phyloP scores from a whole-genome alignment of 2,113 vertebrate genomes.

The Rhinolophus ferrumequinum region DNA sequence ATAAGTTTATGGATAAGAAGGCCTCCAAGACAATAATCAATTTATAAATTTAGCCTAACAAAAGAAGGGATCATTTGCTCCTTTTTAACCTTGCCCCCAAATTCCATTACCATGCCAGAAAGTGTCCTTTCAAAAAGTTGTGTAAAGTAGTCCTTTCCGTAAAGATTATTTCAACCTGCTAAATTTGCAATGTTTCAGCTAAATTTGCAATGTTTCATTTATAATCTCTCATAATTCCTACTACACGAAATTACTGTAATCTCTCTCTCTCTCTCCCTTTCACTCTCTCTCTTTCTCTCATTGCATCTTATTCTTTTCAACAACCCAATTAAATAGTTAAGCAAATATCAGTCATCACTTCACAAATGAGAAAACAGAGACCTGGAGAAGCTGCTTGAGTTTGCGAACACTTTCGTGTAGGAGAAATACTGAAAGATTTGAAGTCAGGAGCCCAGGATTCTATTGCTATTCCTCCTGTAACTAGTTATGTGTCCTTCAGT shows the following conservation, averaged over 20 bases:
- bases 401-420: neutral
- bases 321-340: neutral
- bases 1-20: constrained; percentile 37
- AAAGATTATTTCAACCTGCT: neutral
- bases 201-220: neutral
- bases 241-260: neutral
- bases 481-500: neutral
- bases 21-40: neutral
- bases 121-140: neutral
- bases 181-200: neutral
- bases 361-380: neutral
- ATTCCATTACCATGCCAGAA: neutral
- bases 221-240: neutral
- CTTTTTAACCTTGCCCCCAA: constrained; percentile 3
- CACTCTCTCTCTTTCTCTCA: neutral
- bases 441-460: neutral
- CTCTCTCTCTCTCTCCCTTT: neutral
- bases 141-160: neutral
- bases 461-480: neutral
- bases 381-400: neutral
- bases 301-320: neutral
- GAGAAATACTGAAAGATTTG: neutral
- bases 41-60: neutral
- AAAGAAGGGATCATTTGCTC: neutral
- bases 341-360: neutral